These are phyloP conservation scores for Podiceps cristatus DNA, from an alignment of 2,113 vertebrate species.

Conservation along the genomic window DNA sequence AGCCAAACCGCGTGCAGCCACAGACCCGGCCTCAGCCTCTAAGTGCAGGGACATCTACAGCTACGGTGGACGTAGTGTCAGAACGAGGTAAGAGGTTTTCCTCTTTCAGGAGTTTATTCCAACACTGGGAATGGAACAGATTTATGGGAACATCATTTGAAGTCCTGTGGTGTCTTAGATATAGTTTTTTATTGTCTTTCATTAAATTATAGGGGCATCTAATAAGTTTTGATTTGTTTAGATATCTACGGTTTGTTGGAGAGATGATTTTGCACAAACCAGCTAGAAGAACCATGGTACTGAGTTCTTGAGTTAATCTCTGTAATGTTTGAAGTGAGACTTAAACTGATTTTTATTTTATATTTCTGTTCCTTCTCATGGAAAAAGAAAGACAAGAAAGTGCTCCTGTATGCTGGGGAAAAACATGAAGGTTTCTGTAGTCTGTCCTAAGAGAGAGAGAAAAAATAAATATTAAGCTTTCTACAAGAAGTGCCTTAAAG, in stretches of 20 bases:
- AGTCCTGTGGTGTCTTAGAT: background rate
- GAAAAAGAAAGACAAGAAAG: background rate
- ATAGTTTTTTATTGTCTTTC: background rate
- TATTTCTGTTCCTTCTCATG: background rate
- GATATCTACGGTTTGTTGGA: fast-evolving
- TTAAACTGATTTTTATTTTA: background rate
- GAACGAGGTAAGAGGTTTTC: constrained; percentile 68
- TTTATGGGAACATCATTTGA: background rate
- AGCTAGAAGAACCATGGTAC: background rate
- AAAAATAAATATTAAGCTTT: background rate
- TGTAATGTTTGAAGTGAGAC: background rate
- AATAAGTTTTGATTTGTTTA: background rate
- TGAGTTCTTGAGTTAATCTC: background rate
- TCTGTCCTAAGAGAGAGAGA: background rate
- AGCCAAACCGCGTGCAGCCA: constrained; percentile 71
- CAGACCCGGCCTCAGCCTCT: constrained; percentile 75
- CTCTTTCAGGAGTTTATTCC: background rate
- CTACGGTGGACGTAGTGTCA: constrained; percentile 42
- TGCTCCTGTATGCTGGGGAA: background rate
- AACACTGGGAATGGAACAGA: background rate
- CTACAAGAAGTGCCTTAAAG: background rate
- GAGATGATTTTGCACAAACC: background rate
- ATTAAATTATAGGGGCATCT: background rate
- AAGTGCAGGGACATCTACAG: constrained; percentile 51
- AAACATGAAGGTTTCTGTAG: background rate